These are phyloP conservation scores for Corythornis madagascariensis DNA, from an alignment of 2,113 vertebrate genomes.

Conservation along the genomic window DNA sequence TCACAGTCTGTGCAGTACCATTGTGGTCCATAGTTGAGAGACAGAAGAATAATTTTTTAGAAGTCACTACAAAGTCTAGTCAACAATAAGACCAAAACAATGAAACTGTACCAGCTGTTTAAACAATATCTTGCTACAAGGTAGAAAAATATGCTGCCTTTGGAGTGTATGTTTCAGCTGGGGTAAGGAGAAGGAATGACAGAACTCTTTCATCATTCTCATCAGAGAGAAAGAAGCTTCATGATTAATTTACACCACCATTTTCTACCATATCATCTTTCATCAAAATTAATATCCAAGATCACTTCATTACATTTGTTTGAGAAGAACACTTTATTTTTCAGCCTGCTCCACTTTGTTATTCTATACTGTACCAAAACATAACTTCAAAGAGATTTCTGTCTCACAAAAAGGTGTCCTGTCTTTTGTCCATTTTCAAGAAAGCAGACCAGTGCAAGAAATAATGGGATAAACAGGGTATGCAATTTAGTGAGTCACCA, in stretches of 20 bases:
- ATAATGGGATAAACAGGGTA: neutral
- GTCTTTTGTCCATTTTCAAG: neutral
- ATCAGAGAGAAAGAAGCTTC: neutral
- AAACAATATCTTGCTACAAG: neutral
- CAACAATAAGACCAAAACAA: neutral
- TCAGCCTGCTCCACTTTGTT: neutral
- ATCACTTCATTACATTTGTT: neutral
- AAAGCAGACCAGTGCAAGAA: neutral
- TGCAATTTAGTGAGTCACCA: neutral
- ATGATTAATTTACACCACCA: neutral
- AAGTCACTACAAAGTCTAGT: neutral
- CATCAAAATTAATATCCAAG: neutral
- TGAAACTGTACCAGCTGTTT: neutral
- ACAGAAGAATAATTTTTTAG: neutral
- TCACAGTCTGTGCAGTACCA: neutral
- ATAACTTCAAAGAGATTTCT: neutral
- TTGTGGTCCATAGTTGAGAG: neutral
- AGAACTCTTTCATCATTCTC: neutral
- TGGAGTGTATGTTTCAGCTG: neutral
- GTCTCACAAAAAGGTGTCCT: neutral
- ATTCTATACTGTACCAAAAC: neutral
- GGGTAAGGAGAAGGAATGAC: neutral
- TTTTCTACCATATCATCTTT: neutral
- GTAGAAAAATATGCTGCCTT: neutral
- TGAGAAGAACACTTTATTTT: neutral